Evolutionary conservation across 2,888 invertebrate genomes (phyloP).

Genomic region (Parnassius glacialis): DNA sequence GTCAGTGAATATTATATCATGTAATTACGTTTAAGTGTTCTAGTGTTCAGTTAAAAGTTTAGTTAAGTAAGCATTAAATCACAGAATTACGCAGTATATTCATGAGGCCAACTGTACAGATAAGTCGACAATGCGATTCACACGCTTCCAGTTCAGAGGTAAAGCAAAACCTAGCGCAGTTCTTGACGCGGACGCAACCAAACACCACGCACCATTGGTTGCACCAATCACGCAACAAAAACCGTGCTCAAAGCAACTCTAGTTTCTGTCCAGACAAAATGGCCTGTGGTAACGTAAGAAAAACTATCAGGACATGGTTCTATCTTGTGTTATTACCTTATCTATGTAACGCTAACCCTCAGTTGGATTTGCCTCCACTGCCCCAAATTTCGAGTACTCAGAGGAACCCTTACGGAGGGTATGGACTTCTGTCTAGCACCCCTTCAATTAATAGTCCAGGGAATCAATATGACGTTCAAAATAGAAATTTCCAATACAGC

Average conservation of each 20-base stretch:
- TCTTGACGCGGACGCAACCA: constrained; percentile 59
- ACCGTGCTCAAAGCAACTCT: constrained; percentile 8
- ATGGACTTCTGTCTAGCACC: constrained; percentile 62
- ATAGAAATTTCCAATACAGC: constrained; percentile 60
- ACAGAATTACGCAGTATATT: constrained; percentile 13
- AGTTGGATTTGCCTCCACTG: constrained; percentile 81
- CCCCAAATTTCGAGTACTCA: constrained; percentile 53
- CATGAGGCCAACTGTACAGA: constrained; percentile 28
- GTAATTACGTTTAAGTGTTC: background rate
- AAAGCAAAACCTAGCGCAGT: constrained; percentile 52
- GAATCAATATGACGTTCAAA: constrained; percentile 59
- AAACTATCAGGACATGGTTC: constrained; percentile 48
- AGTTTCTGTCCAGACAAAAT: constrained; percentile 36
- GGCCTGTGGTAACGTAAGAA: constrained; percentile 56
- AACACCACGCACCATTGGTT: constrained; percentile 69
- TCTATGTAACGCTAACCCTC: constrained; percentile 53
- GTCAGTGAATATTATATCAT: too few relatives aligned
- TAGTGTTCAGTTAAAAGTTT: background rate
- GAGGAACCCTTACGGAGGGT: constrained; percentile 57
- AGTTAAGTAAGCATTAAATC: constrained; percentile 12
- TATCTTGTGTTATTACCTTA: constrained; percentile 42
- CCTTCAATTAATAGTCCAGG: constrained; percentile 63
- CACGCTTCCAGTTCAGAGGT: constrained; percentile 66
- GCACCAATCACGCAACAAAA: constrained; percentile 37
- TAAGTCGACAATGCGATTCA: constrained; percentile 59